These are phyloP conservation scores for Empis livida DNA, from an alignment of 2,888 invertebrate species.

Conservation along the genomic window DNA sequence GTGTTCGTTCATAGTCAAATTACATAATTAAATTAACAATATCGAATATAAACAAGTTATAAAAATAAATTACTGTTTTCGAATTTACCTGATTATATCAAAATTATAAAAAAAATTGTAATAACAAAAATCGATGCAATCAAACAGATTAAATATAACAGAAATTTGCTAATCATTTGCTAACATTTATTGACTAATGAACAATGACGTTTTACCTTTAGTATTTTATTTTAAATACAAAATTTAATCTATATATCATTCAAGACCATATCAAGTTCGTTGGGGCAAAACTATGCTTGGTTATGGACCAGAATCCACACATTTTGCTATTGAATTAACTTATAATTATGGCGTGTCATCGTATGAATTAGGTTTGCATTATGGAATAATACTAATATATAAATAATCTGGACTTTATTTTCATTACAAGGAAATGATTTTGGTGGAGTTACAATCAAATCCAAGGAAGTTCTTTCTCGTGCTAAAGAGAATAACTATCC, in stretches of 20 bases:
- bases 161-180: too few relatives aligned
- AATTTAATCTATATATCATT: constrained; percentile 3
- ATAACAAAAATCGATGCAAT: too few relatives aligned
- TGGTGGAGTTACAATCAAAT: constrained; percentile 69
- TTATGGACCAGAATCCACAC: constrained; percentile 86
- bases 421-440: constrained; percentile 60
- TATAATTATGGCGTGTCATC: constrained; percentile 90
- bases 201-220: neutral
- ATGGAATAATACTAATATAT: too few relatives aligned
- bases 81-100: too few relatives aligned
- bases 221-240: neutral
- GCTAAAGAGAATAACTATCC: constrained; percentile 65
- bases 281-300: constrained; percentile 99
- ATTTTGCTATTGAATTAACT: constrained; percentile 93
- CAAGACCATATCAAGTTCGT: constrained; percentile 88
- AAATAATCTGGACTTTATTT: too few relatives aligned
- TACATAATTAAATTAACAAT: too few relatives aligned
- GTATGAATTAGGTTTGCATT: constrained; percentile 58
- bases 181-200: constrained; percentile 1
- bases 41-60: too few relatives aligned
- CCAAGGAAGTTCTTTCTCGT: constrained; percentile 59
- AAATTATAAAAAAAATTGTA: too few relatives aligned
- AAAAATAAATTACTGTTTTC: too few relatives aligned
- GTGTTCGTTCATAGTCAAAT: too few relatives aligned
- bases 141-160: too few relatives aligned